Evolutionary conservation across 2,888 invertebrate species (phyloP).

Genomic region (Orgyia antiqua): DNA sequence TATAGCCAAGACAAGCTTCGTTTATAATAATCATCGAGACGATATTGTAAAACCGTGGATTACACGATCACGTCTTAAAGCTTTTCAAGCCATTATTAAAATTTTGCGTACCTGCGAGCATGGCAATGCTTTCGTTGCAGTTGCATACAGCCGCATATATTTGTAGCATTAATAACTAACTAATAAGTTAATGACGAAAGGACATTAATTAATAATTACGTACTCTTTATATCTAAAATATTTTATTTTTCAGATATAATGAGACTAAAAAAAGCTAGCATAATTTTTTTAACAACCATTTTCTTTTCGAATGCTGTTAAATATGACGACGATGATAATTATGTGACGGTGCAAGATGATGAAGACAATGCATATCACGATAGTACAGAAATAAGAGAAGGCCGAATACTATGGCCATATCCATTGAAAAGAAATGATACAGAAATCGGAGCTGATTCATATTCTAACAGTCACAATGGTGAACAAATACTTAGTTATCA

Average conservation of each 20-base stretch:
- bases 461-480: conserved; percentile 11
- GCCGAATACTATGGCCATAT: conserved; percentile 52
- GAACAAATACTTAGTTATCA: conserved; percentile 8
- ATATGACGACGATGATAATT: conserved; percentile 34
- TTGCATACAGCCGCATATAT: no score
- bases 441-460: conserved; percentile 11
- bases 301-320: conserved; percentile 26
- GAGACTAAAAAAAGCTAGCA: conserved; percentile 28
- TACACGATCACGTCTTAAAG: no score
- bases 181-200: no score
- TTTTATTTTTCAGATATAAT: conserved; percentile 35
- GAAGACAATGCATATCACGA: conserved; percentile 3
- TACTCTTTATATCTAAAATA: background rate
- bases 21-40: no score
- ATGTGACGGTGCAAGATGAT: conserved; percentile 36
- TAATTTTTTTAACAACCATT: conserved; percentile 24
- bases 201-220: no score
- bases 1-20: no score
- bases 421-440: conserved; percentile 32
- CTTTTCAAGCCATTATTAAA: no score
- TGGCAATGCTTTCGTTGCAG: no score
- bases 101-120: no score
- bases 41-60: no score
- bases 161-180: no score
- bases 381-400: conserved; percentile 27